Evolutionary conservation across 2,888 invertebrate species (phyloP).

Genomic region (Cryptocephalus primarius): DNA sequence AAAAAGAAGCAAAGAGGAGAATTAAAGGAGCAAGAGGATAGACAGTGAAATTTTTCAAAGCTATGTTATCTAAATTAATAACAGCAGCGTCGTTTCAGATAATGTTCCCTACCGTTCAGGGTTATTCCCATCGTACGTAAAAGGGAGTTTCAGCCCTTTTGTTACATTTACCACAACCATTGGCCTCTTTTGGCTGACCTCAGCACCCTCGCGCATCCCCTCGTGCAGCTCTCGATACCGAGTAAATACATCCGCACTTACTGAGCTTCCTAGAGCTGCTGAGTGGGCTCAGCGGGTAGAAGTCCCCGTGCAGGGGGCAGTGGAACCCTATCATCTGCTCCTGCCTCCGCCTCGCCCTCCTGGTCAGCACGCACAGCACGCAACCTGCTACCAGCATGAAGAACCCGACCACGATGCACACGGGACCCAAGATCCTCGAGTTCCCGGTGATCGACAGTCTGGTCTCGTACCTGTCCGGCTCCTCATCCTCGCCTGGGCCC

Average conservation of each 20-base stretch:
- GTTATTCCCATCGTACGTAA: too few relatives aligned
- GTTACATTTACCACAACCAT: too few relatives aligned
- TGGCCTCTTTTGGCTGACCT: too few relatives aligned
- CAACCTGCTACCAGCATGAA: conserved; percentile 58
- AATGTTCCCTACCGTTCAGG: too few relatives aligned
- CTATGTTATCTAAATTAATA: too few relatives aligned
- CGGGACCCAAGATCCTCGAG: conserved; percentile 60
- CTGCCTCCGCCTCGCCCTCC: conserved; percentile 52
- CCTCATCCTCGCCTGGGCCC: conserved; percentile 61
- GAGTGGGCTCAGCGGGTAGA: conserved; percentile 59
- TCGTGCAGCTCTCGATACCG: too few relatives aligned
- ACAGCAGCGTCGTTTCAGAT: too few relatives aligned
- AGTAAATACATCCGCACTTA: background rate
- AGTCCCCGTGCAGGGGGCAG: conserved; percentile 68
- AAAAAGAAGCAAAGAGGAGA: too few relatives aligned
- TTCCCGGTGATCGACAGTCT: conserved; percentile 64
- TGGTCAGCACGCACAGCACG: conserved; percentile 54
- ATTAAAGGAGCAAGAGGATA: too few relatives aligned
- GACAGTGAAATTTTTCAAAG: too few relatives aligned
- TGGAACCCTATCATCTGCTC: conserved; percentile 61
- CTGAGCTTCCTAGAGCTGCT: background rate
- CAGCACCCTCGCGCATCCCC: too few relatives aligned
- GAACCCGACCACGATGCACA: conserved; percentile 63
- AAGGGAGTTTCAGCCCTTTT: too few relatives aligned
- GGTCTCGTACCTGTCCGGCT: conserved; percentile 59